Conservation (phyloP, 2,113 vertebrate species). For the Pantherophis guttatus region DNA sequence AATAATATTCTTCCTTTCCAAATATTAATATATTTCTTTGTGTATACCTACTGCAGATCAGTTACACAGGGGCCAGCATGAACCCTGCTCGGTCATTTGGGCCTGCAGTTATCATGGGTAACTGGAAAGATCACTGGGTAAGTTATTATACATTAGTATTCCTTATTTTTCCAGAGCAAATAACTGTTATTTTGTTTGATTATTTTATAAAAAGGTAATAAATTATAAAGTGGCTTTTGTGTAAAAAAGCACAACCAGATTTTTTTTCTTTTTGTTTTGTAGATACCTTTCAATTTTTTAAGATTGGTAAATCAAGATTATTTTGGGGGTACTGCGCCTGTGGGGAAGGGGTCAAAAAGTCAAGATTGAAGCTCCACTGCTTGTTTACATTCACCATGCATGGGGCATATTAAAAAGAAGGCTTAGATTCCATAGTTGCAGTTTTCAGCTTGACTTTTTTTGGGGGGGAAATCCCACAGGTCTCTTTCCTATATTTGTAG, state of each 20-base stretch:
- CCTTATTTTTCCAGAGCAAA: background rate
- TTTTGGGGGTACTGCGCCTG: background rate
- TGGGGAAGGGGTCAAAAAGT: background rate
- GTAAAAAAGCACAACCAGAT: background rate
- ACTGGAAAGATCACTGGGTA: constrained; percentile 92
- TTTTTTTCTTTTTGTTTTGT: background rate
- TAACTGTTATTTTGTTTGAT: background rate
- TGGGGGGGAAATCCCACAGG: background rate
- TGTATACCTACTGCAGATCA: constrained; percentile 75
- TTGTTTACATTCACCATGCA: background rate
- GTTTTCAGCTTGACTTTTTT: background rate
- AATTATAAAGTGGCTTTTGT: background rate
- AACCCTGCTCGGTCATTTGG: constrained; percentile 93
- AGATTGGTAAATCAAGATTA: background rate
- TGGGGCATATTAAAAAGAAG: background rate
- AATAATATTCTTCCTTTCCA: background rate
- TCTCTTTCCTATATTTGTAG: background rate
- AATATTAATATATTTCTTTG: constrained; percentile 10
- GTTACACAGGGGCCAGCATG: constrained; percentile 93
- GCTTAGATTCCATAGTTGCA: background rate
- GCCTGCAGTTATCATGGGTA: constrained; percentile 87
- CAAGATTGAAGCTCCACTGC: background rate
- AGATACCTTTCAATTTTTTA: background rate
- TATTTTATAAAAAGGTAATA: background rate
- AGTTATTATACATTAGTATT: constrained; percentile 34